Evolutionary conservation across 2,797 vertebrate genomes (phyloP).

Genomic region (Hoplostethus atlanticus): DNA sequence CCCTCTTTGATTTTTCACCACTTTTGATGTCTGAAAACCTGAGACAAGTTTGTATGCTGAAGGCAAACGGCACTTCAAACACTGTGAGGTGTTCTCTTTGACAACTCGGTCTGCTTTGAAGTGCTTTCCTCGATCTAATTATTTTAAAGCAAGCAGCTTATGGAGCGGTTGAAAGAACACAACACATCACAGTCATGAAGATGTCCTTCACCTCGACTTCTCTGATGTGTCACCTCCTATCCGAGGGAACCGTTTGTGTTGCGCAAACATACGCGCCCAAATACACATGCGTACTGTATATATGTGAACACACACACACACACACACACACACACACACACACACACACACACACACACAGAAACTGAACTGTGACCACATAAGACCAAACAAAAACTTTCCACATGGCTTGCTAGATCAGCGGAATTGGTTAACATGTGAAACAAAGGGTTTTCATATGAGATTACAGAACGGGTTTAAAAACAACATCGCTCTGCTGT

Average conservation of each 20-base stretch:
- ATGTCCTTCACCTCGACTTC: not conserved
- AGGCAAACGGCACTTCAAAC: conserved; percentile 4
- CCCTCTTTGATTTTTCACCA: not conserved
- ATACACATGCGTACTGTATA: not conserved
- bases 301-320: not conserved
- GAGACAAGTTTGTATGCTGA: not conserved
- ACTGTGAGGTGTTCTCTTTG: not conserved
- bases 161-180: not conserved
- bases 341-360: not conserved
- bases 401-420: conserved; percentile 63
- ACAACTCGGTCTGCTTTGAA: conserved; percentile 15
- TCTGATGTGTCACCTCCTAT: not conserved
- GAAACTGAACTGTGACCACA: conserved; percentile 38
- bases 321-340: not conserved
- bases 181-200: conserved; percentile 3
- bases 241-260: no score
- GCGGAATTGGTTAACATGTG: conserved; percentile 42
- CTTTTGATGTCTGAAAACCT: conserved; percentile 9
- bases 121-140: conserved; percentile 25
- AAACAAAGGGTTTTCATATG: conserved; percentile 61
- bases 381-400: conserved; percentile 75
- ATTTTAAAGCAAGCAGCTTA: conserved; percentile 13
- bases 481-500: conserved; percentile 35
- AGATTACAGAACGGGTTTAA: conserved; percentile 53
- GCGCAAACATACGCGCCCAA: no score